A percentile compares a stretch with the other conserved stretches of the same genome.
phyloP scores from a whole-genome alignment of 2,888 invertebrate species.

The Plebejus argus region DNA sequence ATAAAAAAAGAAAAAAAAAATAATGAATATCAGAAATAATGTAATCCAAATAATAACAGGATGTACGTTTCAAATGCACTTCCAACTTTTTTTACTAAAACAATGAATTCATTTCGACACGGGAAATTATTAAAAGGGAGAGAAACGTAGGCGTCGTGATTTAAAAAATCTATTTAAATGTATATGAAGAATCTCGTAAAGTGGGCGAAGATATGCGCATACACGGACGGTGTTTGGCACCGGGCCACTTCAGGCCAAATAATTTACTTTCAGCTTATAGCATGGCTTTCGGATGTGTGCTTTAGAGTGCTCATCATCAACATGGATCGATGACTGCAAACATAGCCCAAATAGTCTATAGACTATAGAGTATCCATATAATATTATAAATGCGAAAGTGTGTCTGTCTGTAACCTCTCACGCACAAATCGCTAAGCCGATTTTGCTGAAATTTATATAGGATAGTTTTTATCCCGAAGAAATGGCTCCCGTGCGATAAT shows the following conservation, averaged over 20 bases:
- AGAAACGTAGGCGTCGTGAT: background rate
- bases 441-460: no score
- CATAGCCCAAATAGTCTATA: no score
- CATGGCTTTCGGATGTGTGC: conserved; percentile 2
- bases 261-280: conserved; percentile 33
- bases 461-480: no score
- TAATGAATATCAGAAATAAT: background rate
- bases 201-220: conserved; percentile 56
- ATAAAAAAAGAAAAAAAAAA: no score
- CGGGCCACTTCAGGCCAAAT: conserved; percentile 37
- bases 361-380: no score
- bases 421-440: no score
- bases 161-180: conserved; percentile 22
- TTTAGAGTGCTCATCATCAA: conserved; percentile 9
- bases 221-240: conserved; percentile 60
- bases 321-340: background rate
- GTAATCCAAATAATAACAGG: background rate
- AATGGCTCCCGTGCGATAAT: no score
- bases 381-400: no score
- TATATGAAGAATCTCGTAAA: conserved; percentile 39
- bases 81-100: background rate
- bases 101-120: background rate
- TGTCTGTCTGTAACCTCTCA: no score
- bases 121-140: background rate
- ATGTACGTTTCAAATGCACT: background rate